Evolutionary conservation across 2,113 vertebrate genomes (phyloP), one percentile per base, ranked within the genome.

Genomic region (Spermophilus dauricus): DNA sequence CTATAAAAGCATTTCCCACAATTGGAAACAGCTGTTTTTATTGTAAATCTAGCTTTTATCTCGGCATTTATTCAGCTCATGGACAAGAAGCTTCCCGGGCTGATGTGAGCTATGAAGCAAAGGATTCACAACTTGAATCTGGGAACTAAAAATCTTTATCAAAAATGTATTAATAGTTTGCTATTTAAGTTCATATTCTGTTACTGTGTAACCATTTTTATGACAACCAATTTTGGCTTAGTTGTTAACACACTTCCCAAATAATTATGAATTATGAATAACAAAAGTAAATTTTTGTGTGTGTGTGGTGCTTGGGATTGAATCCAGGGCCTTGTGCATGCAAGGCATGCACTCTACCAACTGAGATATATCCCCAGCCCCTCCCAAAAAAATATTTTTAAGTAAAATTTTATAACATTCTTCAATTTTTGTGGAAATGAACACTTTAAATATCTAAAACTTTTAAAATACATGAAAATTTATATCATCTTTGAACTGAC

Each of bases 11-110:
- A 45, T 96, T 97, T 98, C 94, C 94, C 69, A 18, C 72, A 65
- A 51, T 98, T 98, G 90, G 67, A 95, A 97, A 30, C 89, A 95
- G 94, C 67, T 98, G 96, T 56, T 86, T 78, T 83, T 95, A 42
- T 30, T 37, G 63, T 32, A 86, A 73, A 69, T 11, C 8, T 48
- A 85, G n/a, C 48, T 94, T 95, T 95, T 90, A 37, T 85, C 56
- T 90, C 28, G 5, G 24, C 1, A 4, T 73, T 96, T 0, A 4
- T 73, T 96, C 69, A 51, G 5, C 89, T 96, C 53, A 4, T 86
- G 97, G 84, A 58, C 63, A 34, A 42, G 95, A 94, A 97, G 48
- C 73, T 95, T 80, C 26, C 0, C 18, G 12, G 14, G 67, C 81
- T 89, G 30, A 69, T 95, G 0, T 77, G 82, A 37, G 0, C 85